phyloP scores from a whole-genome alignment of 2,888 invertebrate genomes.

The Beris morrisii region DNA sequence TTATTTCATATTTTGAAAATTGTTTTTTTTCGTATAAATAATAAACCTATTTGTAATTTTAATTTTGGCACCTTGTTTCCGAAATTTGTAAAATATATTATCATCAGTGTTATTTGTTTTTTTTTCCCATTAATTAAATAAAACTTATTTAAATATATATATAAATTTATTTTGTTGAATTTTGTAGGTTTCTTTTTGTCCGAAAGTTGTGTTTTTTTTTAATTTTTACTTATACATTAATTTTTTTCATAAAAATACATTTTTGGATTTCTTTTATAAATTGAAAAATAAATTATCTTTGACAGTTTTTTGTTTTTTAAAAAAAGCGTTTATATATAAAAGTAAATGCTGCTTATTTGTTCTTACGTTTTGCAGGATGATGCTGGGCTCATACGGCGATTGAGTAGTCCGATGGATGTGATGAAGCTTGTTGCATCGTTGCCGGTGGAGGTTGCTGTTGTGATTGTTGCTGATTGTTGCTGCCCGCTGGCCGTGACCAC shows the following conservation, averaged over 20 bases:
- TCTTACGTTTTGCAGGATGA: neutral
- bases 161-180: constrained; percentile 14
- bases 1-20: constrained; percentile 22
- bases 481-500: constrained; percentile 65
- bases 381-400: constrained; percentile 66
- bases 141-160: constrained; percentile 11
- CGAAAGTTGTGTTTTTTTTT: constrained; percentile 16
- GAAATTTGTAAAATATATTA: constrained; percentile 36
- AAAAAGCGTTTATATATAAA: constrained; percentile 23
- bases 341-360: constrained; percentile 20
- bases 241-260: constrained; percentile 29
- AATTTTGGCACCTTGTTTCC: constrained; percentile 41
- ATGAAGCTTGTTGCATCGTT: constrained; percentile 56
- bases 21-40: constrained; percentile 22
- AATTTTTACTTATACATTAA: constrained; percentile 18
- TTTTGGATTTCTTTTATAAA: constrained; percentile 8
- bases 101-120: constrained; percentile 4
- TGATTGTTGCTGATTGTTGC: constrained; percentile 50
- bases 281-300: constrained; percentile 25
- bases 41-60: constrained; percentile 32
- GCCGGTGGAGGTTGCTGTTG: constrained; percentile 42
- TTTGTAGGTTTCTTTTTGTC: constrained; percentile 25
- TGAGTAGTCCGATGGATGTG: constrained; percentile 71
- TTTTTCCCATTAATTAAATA: constrained; percentile 3
- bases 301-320: neutral